Evolutionary conservation across 1,140 invertebrate species (phyloP).

Genomic region (Zaprionus kolodkinae): DNA sequence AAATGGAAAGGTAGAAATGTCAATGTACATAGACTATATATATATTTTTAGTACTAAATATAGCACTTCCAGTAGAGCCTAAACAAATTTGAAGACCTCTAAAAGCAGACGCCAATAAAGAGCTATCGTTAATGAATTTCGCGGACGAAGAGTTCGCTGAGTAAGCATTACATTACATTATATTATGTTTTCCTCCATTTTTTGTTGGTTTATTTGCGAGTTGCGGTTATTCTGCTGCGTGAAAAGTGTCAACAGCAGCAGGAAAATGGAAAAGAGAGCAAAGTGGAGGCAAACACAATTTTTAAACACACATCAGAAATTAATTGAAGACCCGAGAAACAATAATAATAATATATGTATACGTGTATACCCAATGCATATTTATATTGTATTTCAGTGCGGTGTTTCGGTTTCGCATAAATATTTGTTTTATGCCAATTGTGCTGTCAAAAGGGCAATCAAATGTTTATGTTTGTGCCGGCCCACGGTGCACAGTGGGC

Average conservation of each 20-base stretch:
- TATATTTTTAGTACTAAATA: background rate
- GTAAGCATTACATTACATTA: slow-evolving; percentile 29
- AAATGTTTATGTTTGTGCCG: slow-evolving; percentile 25
- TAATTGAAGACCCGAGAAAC: slow-evolving; percentile 28
- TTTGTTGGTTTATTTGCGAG: slow-evolving; percentile 3
- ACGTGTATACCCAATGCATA: background rate
- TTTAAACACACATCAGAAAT: slow-evolving; percentile 36
- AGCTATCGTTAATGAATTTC: slow-evolving; percentile 28
- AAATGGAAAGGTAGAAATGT: background rate
- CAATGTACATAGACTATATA: background rate
- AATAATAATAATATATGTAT: slow-evolving; percentile 12
- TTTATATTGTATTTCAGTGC: slow-evolving; percentile 1
- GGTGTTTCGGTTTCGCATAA: slow-evolving; percentile 2
- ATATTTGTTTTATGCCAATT: slow-evolving; percentile 21
- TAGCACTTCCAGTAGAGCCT: background rate
- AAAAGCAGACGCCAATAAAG: slow-evolving; percentile 19
- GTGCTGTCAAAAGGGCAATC: slow-evolving; percentile 17
- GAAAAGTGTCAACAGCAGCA: slow-evolving; percentile 30
- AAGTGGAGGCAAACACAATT: slow-evolving; percentile 17
- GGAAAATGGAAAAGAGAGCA: background rate
- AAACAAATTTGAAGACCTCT: slow-evolving; percentile 13
- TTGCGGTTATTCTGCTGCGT: slow-evolving; percentile 1
- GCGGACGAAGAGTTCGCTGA: slow-evolving; percentile 8
- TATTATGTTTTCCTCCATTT: background rate
- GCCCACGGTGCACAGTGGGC: slow-evolving; percentile 8